Percentiles rank a stretch among this genome's conserved stretches.
Conservation (phyloP, 2,113 vertebrate genomes). For the Thalassoma bifasciatum region DNA sequence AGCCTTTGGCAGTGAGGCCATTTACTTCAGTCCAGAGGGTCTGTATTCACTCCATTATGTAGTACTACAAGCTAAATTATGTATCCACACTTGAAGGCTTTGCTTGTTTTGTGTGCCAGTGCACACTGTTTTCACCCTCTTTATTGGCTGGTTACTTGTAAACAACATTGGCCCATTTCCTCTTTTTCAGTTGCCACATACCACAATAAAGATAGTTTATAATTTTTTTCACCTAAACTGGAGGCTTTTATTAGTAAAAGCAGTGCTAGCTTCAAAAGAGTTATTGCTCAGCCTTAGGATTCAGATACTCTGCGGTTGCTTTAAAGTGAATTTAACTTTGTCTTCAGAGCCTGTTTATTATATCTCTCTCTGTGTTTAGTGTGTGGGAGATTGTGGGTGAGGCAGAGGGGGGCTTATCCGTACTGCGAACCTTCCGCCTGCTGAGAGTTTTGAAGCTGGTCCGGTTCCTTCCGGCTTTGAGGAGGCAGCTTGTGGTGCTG, state of each 20-base stretch:
- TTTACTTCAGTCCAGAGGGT: slow-evolving; percentile 26
- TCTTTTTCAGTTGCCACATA: slow-evolving; percentile 19
- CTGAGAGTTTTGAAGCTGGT: slow-evolving; percentile 93
- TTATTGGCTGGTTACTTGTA: slow-evolving; percentile 31
- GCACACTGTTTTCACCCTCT: slow-evolving; percentile 13
- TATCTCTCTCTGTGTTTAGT: slow-evolving; percentile 73
- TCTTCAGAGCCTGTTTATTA: slow-evolving; percentile 9
- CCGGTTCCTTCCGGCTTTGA: slow-evolving; percentile 91
- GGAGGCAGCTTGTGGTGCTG: slow-evolving; percentile 93
- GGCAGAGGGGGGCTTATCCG: slow-evolving; percentile 90
- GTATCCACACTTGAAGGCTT: slow-evolving; percentile 53
- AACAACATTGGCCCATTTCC: slow-evolving; percentile 36
- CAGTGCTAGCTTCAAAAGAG: slow-evolving; percentile 12
- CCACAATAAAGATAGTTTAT: slow-evolving; percentile 8
- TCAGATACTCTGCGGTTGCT: slow-evolving; percentile 8
- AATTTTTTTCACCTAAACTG: not conserved
- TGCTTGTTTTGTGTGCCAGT: slow-evolving; percentile 55
- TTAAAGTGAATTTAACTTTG: slow-evolving; percentile 17
- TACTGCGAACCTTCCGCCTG: slow-evolving; percentile 91
- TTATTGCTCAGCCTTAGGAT: not conserved
- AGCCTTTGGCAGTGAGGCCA: slow-evolving; percentile 34
- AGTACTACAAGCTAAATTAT: slow-evolving; percentile 70
- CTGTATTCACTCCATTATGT: slow-evolving; percentile 63
- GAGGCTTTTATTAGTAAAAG: not conserved
- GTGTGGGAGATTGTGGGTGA: slow-evolving; percentile 97